phyloP scores from a whole-genome alignment of 2,888 invertebrate genomes.

The Phasia obesa region DNA sequence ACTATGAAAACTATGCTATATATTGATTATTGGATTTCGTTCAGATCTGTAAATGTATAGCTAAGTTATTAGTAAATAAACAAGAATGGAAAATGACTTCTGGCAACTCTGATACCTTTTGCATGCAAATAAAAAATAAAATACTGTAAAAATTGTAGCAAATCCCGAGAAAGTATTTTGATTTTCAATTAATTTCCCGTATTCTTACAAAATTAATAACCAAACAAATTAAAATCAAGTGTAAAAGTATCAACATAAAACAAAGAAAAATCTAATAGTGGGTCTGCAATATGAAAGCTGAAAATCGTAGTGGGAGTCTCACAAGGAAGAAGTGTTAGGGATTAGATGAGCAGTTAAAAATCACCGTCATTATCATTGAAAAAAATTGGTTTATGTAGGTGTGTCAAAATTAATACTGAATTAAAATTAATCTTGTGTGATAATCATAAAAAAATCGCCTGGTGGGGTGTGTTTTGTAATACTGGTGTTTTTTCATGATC shows the following conservation, averaged over 20 bases:
- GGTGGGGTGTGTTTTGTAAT: conserved; percentile 40
- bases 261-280: conserved; percentile 22
- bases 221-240: conserved; percentile 1
- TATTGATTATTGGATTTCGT: no score
- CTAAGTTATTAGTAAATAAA: no score
- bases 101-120: conserved; percentile 47
- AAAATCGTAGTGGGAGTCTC: conserved; percentile 55
- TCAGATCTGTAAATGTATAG: no score
- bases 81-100: not conserved
- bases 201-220: conserved; percentile 35
- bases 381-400: conserved; percentile 13
- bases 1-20: no score
- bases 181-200: conserved; percentile 30
- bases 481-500: conserved; percentile 42
- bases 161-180: conserved; percentile 46
- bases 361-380: conserved; percentile 3
- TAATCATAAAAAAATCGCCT: conserved; percentile 20
- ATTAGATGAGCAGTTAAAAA: conserved; percentile 39
- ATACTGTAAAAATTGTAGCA: conserved; percentile 52
- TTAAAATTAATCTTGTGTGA: conserved; percentile 2
- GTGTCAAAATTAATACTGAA: conserved; percentile 20
- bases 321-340: conserved; percentile 60
- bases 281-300: conserved; percentile 61
- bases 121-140: conserved; percentile 64
- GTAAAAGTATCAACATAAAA: not conserved